A percentile compares a stretch with the other conserved stretches of the same genome.
Conservation (phyloP, 2,888 invertebrate genomes). For the Tetropium fuscum region DNA sequence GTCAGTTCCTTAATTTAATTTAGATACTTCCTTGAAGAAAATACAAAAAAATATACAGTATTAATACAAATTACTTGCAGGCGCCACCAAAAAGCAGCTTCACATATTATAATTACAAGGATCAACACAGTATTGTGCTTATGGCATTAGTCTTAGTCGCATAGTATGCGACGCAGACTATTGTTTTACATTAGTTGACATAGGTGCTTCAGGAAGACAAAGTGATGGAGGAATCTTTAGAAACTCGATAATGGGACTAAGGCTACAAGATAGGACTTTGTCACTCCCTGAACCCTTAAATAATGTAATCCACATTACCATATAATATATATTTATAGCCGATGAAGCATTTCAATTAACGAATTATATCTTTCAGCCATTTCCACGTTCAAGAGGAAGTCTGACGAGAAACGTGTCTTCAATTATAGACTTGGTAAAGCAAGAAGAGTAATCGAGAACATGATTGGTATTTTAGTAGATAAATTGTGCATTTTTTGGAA, state of each 20-base stretch:
- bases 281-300: not conserved
- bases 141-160: too few species aligned
- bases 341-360: not conserved
- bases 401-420: not conserved
- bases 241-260: not conserved
- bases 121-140: slow-evolving; percentile 1
- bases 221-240: slow-evolving; percentile 3
- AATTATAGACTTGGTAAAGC: not conserved
- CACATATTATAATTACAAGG: not conserved
- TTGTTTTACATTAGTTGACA: not conserved
- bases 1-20: not conserved
- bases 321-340: not conserved
- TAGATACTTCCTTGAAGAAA: not conserved
- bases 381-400: not conserved
- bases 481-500: not conserved
- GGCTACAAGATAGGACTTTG: not conserved
- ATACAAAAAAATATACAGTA: not conserved
- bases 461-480: not conserved
- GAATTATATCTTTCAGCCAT: not conserved
- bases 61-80: not conserved
- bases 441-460: not conserved
- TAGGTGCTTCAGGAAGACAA: not conserved
- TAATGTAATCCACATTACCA: not conserved
- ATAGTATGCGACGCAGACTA: slow-evolving; percentile 1
- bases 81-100: not conserved